phyloP scores from a whole-genome alignment of 2,113 vertebrate species.

The Centrocercus urophasianus region DNA sequence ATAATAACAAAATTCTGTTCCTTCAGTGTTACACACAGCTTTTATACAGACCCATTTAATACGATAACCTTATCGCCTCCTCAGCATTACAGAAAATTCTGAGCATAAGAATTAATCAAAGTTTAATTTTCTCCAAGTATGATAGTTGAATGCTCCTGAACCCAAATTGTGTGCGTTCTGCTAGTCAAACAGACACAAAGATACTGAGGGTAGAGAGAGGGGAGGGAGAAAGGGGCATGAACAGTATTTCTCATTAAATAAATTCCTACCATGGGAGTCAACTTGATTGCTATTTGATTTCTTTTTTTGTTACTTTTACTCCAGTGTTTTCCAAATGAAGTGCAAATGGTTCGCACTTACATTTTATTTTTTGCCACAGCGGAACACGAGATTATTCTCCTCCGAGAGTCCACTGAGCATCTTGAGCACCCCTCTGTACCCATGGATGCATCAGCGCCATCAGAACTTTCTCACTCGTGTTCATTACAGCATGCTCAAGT shows the following conservation, averaged over 20 bases:
- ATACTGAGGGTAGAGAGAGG: not conserved
- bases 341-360: not conserved
- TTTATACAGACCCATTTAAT: not conserved
- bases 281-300: not conserved
- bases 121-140: slow-evolving; percentile 39
- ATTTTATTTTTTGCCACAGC: not conserved
- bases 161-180: slow-evolving; percentile 17
- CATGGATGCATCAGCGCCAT: not conserved
- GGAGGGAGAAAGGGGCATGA: not conserved
- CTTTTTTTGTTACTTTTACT: not conserved
- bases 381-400: not conserved
- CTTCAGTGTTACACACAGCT: not conserved
- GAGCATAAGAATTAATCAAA: slow-evolving; percentile 39
- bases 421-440: not conserved
- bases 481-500: not conserved
- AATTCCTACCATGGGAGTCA: not conserved
- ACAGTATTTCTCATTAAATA: slow-evolving; percentile 3
- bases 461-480: not conserved
- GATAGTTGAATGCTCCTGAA: slow-evolving; percentile 37
- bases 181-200: not conserved
- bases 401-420: not conserved
- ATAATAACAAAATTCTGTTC: not conserved
- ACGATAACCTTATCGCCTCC: not conserved
- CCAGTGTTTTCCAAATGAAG: not conserved
- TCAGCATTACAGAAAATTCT: not conserved